phyloP scores from a whole-genome alignment of 2,797 vertebrate species.

The Antrozous pallidus region DNA sequence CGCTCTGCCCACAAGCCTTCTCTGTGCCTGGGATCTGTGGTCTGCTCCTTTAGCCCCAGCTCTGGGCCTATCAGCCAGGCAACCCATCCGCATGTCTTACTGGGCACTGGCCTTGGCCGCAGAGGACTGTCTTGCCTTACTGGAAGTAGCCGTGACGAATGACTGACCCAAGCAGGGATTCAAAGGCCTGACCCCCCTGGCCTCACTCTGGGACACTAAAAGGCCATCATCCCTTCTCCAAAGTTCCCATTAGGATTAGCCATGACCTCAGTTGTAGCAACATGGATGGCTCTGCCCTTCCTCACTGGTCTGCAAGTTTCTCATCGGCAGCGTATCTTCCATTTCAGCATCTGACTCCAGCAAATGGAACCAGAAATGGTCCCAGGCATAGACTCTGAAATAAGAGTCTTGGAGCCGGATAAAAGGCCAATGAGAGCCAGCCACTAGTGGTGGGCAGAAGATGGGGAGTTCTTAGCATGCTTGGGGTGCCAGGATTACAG shows the following conservation, averaged over 20 bases:
- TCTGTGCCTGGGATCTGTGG: background rate
- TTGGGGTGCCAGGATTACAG: rapidly evolving
- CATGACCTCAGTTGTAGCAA: background rate
- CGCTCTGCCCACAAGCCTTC: background rate
- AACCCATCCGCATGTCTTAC: background rate
- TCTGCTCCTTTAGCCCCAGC: background rate
- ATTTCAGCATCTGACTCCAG: background rate
- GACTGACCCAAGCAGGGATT: background rate
- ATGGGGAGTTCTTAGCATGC: background rate
- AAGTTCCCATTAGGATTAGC: background rate
- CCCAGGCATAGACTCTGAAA: background rate
- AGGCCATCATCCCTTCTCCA: background rate
- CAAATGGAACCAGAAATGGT: background rate
- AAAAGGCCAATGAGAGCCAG: background rate
- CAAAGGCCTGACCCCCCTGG: background rate
- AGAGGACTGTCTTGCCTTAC: background rate
- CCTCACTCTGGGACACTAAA: background rate
- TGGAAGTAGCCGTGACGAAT: background rate
- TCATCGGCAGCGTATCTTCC: background rate
- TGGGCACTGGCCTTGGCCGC: background rate
- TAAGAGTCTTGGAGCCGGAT: background rate
- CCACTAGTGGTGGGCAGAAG: background rate
- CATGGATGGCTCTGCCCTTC: background rate
- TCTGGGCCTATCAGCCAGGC: background rate
- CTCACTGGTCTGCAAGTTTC: background rate